Evolutionary conservation across 1,140 invertebrate genomes (phyloP), one percentile per base, ranked within the genome.

Genomic region (Drosophila orosa): DNA sequence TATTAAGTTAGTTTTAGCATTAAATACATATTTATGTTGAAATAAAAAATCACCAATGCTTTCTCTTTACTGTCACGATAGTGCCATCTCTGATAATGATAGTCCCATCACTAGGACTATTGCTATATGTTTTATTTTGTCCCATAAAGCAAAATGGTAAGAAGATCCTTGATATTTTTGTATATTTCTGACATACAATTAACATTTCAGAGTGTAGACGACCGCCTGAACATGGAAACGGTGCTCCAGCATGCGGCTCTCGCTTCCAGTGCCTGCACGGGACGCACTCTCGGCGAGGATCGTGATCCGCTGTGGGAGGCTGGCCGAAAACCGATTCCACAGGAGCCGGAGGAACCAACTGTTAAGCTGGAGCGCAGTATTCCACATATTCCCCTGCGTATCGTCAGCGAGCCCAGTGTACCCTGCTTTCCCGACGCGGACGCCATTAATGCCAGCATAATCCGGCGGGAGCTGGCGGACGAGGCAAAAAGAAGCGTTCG

Each of bases 401-500:
- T 33, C 19, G 13, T 24, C 31, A 3, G 8, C 17, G 54, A 39
- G 10, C 57, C 75, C 17, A 54, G 17, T 27, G 25, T 50, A n/a
- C 29, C 40, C 25, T 45, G 45, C 42, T 56, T 84, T 44, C 77
- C 85, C 2, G 80, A 89, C 35, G 48, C 48, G 0, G 45, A 78
- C 6, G 61, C 48, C 22, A 67, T 89, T 6, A 80, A 78, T 37
- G 73, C 77, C 13, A 84, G 69, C 47, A 80, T 89, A 13, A 33
- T 80, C 0, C 80, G 72, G 19, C 66, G 76, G 3, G 80, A 86
- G 25, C 31, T 91, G 15, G 65, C 61, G 13, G 45, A 89, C 8
- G 40, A 85, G 6, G 73, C 80, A n/a, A 87, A 83, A 17, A 68
- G 60, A 3, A 74, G 60, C 15, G 83, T 91, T 3, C 76, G 78